These are phyloP conservation scores for Rhabdomys dilectus DNA, from an alignment of 2,113 vertebrate species.

Conservation along the genomic window DNA sequence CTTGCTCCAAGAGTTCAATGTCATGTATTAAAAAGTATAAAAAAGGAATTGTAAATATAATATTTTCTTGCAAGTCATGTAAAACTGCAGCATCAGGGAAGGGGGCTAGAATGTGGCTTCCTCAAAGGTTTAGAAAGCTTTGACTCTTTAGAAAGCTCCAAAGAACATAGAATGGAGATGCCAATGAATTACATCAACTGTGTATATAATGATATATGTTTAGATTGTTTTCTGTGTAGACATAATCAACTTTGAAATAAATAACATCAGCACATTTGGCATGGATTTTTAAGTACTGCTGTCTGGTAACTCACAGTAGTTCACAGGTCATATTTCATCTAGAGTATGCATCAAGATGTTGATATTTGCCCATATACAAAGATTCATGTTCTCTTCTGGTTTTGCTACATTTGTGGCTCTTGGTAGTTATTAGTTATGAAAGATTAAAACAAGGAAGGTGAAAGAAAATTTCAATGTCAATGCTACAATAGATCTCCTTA, in stretches of 20 bases:
- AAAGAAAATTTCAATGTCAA: background rate
- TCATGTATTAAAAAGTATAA: background rate
- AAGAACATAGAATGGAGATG: background rate
- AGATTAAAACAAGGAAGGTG: background rate
- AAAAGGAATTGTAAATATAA: background rate
- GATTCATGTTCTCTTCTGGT: background rate
- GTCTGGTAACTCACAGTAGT: background rate
- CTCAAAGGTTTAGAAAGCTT: background rate
- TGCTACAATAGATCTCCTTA: background rate
- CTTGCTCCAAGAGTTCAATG: background rate
- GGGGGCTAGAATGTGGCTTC: background rate
- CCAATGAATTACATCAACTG: background rate
- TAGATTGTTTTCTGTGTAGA: background rate
- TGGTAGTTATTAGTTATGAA: slow-evolving; percentile 6
- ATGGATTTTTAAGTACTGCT: background rate
- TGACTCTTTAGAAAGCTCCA: background rate
- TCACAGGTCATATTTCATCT: background rate
- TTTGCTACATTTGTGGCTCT: background rate
- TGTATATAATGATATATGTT: background rate
- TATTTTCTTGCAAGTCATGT: background rate
- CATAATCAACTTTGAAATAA: background rate
- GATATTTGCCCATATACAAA: background rate
- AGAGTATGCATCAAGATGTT: background rate
- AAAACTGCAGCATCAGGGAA: background rate
- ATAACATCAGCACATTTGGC: background rate